Evolutionary conservation across 2,888 invertebrate genomes (phyloP).

Genomic region (Apamea sordens): DNA sequence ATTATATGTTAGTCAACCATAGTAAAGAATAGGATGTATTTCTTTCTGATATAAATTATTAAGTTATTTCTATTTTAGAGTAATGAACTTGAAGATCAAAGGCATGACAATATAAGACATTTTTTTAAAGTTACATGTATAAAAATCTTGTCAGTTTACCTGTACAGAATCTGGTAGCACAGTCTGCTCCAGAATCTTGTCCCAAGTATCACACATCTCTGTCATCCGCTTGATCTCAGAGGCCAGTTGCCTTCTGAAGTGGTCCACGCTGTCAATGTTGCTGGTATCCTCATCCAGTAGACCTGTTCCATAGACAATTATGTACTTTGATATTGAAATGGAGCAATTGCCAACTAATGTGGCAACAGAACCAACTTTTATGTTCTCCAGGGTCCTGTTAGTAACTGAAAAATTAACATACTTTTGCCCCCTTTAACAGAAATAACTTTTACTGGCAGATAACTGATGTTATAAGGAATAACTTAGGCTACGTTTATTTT

Average conservation of each 20-base stretch:
- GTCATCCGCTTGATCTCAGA: constrained; percentile 89
- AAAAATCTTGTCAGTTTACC: constrained; percentile 67
- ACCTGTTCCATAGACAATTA: constrained; percentile 68
- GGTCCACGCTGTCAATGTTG: constrained; percentile 79
- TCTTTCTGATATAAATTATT: not conserved
- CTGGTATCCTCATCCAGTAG: constrained; percentile 81
- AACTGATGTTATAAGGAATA: not conserved
- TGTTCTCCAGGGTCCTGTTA: not conserved
- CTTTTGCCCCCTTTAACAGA: too few species aligned
- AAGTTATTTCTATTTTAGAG: not conserved
- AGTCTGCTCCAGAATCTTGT: constrained; percentile 80
- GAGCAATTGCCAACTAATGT: not conserved
- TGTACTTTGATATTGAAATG: not conserved
- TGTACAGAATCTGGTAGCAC: constrained; percentile 88
- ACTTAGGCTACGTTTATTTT: not conserved
- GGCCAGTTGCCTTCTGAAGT: constrained; percentile 85
- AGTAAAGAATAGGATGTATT: too few species aligned
- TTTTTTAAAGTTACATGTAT: not conserved
- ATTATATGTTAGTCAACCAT: not conserved
- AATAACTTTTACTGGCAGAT: not conserved
- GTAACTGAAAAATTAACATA: not conserved
- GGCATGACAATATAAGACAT: not conserved
- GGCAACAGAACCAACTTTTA: not conserved
- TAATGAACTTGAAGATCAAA: not conserved
- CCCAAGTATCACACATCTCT: constrained; percentile 90